phyloP scores from a whole-genome alignment of 1,140 invertebrate genomes.

The Drosophila chauvacae region DNA sequence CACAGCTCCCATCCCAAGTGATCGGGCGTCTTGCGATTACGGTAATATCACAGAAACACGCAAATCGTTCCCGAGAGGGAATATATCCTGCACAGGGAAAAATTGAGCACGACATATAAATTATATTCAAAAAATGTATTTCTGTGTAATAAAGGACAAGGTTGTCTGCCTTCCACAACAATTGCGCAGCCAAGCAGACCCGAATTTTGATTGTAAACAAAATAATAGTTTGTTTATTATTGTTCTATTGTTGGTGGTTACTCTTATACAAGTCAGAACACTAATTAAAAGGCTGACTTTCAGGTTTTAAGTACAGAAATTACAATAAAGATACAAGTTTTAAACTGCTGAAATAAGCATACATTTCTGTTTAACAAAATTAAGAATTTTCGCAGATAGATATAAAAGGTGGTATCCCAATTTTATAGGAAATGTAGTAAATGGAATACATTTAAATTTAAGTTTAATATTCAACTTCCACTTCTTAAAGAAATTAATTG shows the following conservation, averaged over 20 bases:
- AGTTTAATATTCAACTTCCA: too few species aligned
- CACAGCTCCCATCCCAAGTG: slow-evolving; percentile 62
- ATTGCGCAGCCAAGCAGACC: background rate
- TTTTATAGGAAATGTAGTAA: too few species aligned
- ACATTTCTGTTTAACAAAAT: too few species aligned
- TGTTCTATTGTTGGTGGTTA: background rate
- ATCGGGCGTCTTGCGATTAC: slow-evolving; percentile 63
- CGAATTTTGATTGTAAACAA: background rate
- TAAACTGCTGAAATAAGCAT: too few species aligned
- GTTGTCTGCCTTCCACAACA: background rate
- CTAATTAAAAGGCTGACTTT: background rate
- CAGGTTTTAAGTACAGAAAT: background rate
- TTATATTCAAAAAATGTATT: background rate
- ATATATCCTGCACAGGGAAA: slow-evolving; percentile 25
- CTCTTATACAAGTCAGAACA: background rate
- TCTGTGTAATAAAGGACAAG: background rate
- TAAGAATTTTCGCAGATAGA: too few species aligned
- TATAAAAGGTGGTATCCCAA: too few species aligned
- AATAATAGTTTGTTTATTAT: slow-evolving; percentile 1
- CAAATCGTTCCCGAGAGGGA: slow-evolving; percentile 39
- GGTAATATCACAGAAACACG: slow-evolving; percentile 71
- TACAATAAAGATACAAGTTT: background rate
- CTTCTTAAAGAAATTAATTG: too few species aligned
- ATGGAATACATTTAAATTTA: too few species aligned
- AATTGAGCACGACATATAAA: background rate